Base-by-base conservation (phyloP, 2,797 vertebrate species). In the Periparus ater region DNA sequence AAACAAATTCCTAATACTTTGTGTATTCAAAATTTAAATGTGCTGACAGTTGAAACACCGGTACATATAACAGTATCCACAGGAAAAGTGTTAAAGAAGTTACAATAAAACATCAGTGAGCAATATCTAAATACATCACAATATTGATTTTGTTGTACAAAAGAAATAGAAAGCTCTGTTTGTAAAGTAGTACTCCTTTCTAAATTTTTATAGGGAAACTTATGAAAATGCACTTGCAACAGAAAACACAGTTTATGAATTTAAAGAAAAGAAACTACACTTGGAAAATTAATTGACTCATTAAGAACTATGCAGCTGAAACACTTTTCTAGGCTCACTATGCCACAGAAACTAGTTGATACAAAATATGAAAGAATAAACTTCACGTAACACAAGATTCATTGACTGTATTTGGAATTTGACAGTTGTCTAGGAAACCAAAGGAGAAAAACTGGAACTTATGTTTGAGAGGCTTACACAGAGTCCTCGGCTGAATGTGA, bases 351-450 rank as follows among this genome's bases (percentile, higher is more conserved):
- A 75, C 23, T 30, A 95, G 91, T 91, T 92, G 91, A 86, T 91
- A 85, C 50, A 85, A 93, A 89, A 91, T 66, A 78, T 47, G 65
- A 72, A 83, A 86, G 73, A 96, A 85, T 67, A 83, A 78, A 90
- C 68, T 91, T 76, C 14, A 2, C 62, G 27, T 40, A 91, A 42
- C 50, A 84, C 36, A 89, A 92, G 88, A 95, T 81, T 85, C 91
- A 95, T 95, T 68, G 79, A 79, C 70, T 91, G 68, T 42, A 89
- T 91, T 96, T 93, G 80, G 72, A 93, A 74, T 93, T 66, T 36
- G 76, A 82, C 70, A 80, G 90, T 95, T 91, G 86, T 87, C 84
- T 80, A 94, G 65, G 93, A 85, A 96, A 93, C 77, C 11, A 26
- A 80, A 85, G 57, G 17, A 16, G 27, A 45, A 88, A 85, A 68